Base-by-base conservation (phyloP, 2,797 vertebrate genomes). In the Limnodromus scolopaceus region DNA sequence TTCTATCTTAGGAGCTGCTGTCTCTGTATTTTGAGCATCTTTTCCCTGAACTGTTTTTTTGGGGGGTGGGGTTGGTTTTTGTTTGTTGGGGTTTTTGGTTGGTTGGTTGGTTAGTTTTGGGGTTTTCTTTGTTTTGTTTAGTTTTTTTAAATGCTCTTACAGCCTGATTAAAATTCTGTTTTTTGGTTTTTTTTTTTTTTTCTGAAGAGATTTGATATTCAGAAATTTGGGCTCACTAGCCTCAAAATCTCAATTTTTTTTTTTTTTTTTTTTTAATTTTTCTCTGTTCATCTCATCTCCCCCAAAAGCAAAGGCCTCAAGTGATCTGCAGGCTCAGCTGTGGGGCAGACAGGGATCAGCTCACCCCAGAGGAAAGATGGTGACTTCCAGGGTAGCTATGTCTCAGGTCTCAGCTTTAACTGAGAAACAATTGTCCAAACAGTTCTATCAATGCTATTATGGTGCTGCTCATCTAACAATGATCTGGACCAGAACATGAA, bases 401-500 rank as follows among this genome's bases (percentile, higher is more conserved):
- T 58, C 68, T 93, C 74, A 94, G 45, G n/a, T 58, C 68, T 93
- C 74, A 94, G 45, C 32, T 94, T 81, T 78, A 87, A 72, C 54
- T 28, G 54, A 49, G 58, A 89, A 91, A 92, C n/a, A 46, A 43
- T 60, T 58, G 93, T 93, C 86, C 87, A 78, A 75, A 57, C 27
- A 72, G 16, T 84, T 75, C 46, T 49, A 15, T 22, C 60, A 49
- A 46, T 16, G 39, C 32, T 85, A 8, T 82, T 36, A 71, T 6
- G 3, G 63, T 70, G 80, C 36, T 76, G 58, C 84, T 96, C 88
- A 60, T 93, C 97, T 96, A 96, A 82, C 84, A 96, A 87, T 69
- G 96, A 96, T 97, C 87, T 92, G 88, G 93, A 93, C 91, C 6
- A 1, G 81, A 97, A 96, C 80, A 51, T 64, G 85, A 84, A 98